These are phyloP conservation scores for Megaustenia siamemsis DNA, from an alignment of 2,888 invertebrate species.

Conservation along the genomic window DNA sequence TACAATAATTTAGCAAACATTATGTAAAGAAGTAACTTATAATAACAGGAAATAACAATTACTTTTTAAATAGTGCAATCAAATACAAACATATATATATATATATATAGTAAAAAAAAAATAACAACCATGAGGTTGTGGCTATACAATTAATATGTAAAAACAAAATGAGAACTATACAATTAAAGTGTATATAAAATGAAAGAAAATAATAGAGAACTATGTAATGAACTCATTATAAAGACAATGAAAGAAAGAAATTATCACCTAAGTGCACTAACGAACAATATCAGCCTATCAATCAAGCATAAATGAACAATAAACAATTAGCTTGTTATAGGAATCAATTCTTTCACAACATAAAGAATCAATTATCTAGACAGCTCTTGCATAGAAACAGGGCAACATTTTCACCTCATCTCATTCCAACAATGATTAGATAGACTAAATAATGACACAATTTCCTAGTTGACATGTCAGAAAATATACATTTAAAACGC, in stretches of 20 bases:
- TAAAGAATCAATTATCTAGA: slow-evolving; percentile 15
- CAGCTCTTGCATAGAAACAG: slow-evolving; percentile 42
- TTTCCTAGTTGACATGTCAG: slow-evolving; percentile 6
- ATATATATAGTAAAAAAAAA: not conserved
- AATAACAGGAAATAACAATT: not conserved
- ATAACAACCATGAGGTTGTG: too few species aligned
- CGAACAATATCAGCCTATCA: not conserved
- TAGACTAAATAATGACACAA: not conserved
- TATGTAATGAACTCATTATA: not conserved
- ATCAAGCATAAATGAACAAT: slow-evolving; percentile 6
- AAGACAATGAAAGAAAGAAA: not conserved
- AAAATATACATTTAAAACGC: slow-evolving; percentile 17
- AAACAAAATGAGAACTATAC: not conserved
- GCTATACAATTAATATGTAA: too few species aligned
- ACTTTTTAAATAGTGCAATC: not conserved
- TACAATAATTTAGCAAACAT: slow-evolving; percentile 6
- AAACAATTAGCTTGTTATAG: not conserved
- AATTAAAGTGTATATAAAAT: not conserved
- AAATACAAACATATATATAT: not conserved
- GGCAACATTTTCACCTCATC: slow-evolving; percentile 40
- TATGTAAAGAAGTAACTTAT: not conserved
- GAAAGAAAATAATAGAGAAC: not conserved
- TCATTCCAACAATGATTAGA: slow-evolving; percentile 34
- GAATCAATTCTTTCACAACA: slow-evolving; percentile 23
- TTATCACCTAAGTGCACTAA: too few species aligned